Evolutionary conservation across 2,797 vertebrate genomes (phyloP).

Genomic region (Peromyscus eremicus): DNA sequence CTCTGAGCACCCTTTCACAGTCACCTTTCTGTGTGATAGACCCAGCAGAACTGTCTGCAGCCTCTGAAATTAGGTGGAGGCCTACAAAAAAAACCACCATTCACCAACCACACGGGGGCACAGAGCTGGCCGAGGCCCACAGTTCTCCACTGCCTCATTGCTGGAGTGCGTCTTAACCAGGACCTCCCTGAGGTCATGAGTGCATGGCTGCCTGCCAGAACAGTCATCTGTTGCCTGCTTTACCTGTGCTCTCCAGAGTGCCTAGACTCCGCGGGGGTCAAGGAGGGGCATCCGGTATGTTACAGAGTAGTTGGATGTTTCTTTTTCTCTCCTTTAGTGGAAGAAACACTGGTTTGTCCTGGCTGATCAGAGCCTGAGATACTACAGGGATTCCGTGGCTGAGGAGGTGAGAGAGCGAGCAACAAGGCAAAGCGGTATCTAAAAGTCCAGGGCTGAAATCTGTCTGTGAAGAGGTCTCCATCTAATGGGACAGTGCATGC

Average conservation of each 20-base stretch:
- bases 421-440: neutral
- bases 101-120: neutral
- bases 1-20: slow-evolving; percentile 13
- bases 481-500: too few relatives aligned
- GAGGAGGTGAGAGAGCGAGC: slow-evolving; percentile 93
- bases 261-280: neutral
- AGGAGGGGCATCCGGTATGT: neutral
- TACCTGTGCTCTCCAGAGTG: neutral
- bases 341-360: slow-evolving; percentile 99
- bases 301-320: neutral
- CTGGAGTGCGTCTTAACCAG: slow-evolving; percentile 37
- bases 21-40: neutral
- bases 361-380: slow-evolving; percentile 96
- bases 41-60: neutral
- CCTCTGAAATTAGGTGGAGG: slow-evolving; percentile 21
- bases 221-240: slow-evolving; percentile 39
- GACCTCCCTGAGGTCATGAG: neutral
- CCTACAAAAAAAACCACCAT: neutral
- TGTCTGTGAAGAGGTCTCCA: neutral
- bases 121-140: neutral
- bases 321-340: slow-evolving; percentile 90
- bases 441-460: neutral
- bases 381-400: slow-evolving; percentile 97
- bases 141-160: slow-evolving; percentile 49
- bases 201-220: slow-evolving; percentile 25